A percentile compares a stretch with the other conserved stretches of the same genome.
These are phyloP conservation scores for Orius laevigatus DNA, from an alignment of 1,140 invertebrate species.

Conservation along the genomic window DNA sequence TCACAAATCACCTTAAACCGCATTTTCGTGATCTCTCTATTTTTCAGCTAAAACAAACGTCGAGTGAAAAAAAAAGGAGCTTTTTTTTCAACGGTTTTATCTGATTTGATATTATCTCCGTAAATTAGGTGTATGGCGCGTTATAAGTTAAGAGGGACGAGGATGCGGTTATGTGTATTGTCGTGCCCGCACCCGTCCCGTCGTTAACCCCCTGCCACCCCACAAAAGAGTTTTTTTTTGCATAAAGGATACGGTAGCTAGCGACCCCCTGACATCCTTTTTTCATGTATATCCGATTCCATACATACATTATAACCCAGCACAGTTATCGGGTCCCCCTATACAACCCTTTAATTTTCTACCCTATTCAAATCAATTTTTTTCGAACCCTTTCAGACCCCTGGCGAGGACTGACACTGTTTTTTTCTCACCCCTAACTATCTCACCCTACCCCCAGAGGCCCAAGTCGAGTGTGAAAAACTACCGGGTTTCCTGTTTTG, in stretches of 20 bases:
- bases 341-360: constrained; percentile 21
- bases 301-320: constrained; percentile 20
- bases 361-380: constrained; percentile 20
- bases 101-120: background rate
- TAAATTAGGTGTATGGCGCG: background rate
- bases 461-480: constrained; percentile 17
- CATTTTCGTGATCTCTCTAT: too few species aligned
- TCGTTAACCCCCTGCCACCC: constrained; percentile 9
- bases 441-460: constrained; percentile 7
- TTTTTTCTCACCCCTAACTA: constrained; percentile 12
- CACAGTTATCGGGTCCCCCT: constrained; percentile 16
- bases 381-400: constrained; percentile 11
- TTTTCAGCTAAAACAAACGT: too few species aligned
- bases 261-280: constrained; percentile 13
- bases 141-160: constrained; percentile 8
- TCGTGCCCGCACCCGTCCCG: constrained; percentile 2
- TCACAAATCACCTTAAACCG: too few species aligned
- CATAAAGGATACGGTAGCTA: constrained; percentile 12
- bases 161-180: constrained; percentile 8
- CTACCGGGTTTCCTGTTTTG: constrained; percentile 20
- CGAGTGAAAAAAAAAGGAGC: background rate
- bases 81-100: background rate
- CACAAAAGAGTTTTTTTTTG: constrained; percentile 5
- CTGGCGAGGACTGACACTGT: constrained; percentile 12
- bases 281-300: constrained; percentile 21